Evolutionary conservation across 2,113 vertebrate genomes (phyloP).

Genomic region (Lipophrys pholis): DNA sequence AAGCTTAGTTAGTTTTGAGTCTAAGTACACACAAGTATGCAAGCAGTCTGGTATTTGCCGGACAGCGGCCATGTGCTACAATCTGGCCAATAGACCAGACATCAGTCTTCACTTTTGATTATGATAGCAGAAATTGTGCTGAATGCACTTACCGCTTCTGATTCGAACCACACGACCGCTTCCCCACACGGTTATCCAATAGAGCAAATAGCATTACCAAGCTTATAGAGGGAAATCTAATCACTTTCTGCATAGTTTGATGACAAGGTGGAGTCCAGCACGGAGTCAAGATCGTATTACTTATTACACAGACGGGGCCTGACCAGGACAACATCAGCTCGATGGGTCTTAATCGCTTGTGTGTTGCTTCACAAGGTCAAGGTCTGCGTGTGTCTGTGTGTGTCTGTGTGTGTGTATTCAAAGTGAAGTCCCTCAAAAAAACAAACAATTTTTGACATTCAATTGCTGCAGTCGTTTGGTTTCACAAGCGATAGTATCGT

Average conservation of each 20-base stretch:
- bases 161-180: slow-evolving; percentile 54
- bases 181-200: slow-evolving; percentile 71
- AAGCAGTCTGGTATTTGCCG: slow-evolving; percentile 14
- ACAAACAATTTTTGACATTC: too few species aligned
- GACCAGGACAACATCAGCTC: slow-evolving; percentile 47
- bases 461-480: neutral
- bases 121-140: slow-evolving; percentile 77
- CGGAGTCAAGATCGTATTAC: slow-evolving; percentile 72
- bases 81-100: slow-evolving; percentile 44
- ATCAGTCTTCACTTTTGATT: slow-evolving; percentile 77
- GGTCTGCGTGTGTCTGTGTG: slow-evolving; percentile 13
- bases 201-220: slow-evolving; percentile 75
- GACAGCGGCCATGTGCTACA: slow-evolving; percentile 48
- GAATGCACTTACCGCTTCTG: slow-evolving; percentile 73
- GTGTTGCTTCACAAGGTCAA: slow-evolving; percentile 43
- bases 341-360: slow-evolving; percentile 47
- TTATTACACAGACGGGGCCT: slow-evolving; percentile 38
- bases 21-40: slow-evolving; percentile 9
- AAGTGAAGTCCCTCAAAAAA: neutral
- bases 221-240: slow-evolving; percentile 71
- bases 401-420: neutral
- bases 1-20: neutral
- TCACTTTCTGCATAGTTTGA: slow-evolving; percentile 75
- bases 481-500: neutral
- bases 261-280: slow-evolving; percentile 67